phyloP scores from a whole-genome alignment of 2,888 invertebrate genomes.

The Drosophila flavopinicola region DNA sequence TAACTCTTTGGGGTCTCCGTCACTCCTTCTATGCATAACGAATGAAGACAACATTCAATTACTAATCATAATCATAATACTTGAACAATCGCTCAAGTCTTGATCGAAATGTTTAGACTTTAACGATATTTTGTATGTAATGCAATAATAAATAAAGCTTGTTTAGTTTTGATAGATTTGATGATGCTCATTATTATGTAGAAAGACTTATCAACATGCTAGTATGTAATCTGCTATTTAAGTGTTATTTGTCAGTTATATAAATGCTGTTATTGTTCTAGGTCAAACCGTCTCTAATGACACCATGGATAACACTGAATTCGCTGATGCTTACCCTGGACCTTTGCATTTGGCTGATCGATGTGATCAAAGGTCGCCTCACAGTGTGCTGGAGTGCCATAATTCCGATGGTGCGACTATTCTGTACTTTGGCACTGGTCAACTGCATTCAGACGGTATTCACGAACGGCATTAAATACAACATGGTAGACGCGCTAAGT shows the following conservation, averaged over 20 bases:
- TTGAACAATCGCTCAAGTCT: too few species aligned
- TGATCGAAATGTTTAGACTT: too few species aligned
- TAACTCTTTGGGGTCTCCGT: too few species aligned
- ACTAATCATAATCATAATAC: too few species aligned
- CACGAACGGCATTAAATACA: conserved; percentile 18
- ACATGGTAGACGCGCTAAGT: conserved; percentile 4
- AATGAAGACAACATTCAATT: too few species aligned
- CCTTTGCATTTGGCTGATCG: conserved; percentile 4
- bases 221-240: too few species aligned
- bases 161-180: too few species aligned
- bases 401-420: conserved; percentile 14
- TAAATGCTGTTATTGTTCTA: conserved; percentile 3
- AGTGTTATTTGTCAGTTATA: background rate
- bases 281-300: conserved; percentile 29
- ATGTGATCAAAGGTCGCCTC: conserved; percentile 12
- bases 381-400: background rate
- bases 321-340: conserved; percentile 20
- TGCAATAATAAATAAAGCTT: too few species aligned
- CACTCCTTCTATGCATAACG: too few species aligned
- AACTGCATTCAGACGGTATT: conserved; percentile 38
- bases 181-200: too few species aligned
- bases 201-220: too few species aligned
- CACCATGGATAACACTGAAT: conserved; percentile 49
- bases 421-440: conserved; percentile 28
- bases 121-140: too few species aligned